These are phyloP conservation scores for Malthinus seriepunctatus DNA, from an alignment of 2,888 invertebrate genomes.

Conservation along the genomic window DNA sequence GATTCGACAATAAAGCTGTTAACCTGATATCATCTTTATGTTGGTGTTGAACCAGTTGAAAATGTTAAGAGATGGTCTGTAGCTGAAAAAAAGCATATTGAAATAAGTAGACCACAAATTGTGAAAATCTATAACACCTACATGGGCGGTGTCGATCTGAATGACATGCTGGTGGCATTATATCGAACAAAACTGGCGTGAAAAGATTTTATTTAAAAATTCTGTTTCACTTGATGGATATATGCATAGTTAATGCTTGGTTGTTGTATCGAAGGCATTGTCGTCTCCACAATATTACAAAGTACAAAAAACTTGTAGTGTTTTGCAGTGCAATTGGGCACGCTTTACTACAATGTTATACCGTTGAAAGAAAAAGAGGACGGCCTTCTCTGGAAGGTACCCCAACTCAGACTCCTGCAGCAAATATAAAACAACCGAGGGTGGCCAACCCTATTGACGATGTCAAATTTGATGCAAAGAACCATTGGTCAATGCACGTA, in stretches of 20 bases:
- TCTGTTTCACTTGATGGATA: constrained; percentile 18
- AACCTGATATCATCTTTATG: constrained; percentile 23
- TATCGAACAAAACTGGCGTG: constrained; percentile 14
- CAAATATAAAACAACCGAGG: too few species aligned
- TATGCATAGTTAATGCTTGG: constrained; percentile 21
- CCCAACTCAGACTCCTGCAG: too few species aligned
- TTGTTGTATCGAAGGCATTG: constrained; percentile 18
- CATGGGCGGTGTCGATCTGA: constrained; percentile 28
- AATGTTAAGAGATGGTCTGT: constrained; percentile 18
- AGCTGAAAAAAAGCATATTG: constrained; percentile 22
- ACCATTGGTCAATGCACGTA: too few species aligned
- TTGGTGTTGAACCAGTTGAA: constrained; percentile 25
- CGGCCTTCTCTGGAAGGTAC: too few species aligned
- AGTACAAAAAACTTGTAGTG: constrained; percentile 7
- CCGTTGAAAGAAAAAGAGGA: too few species aligned
- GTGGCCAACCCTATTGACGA: too few species aligned
- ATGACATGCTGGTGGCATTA: constrained; percentile 16
- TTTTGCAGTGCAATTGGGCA: constrained; percentile 16
- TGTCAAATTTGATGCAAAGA: too few species aligned
- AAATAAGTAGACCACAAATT: constrained; percentile 20
- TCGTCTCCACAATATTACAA: neutral
- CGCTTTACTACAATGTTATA: too few species aligned
- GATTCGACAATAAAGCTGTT: constrained; percentile 28
- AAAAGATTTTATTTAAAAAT: constrained; percentile 21
- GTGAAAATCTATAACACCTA: constrained; percentile 16